Evolutionary conservation across 2,113 vertebrate species (phyloP).

Genomic region (Oenanthe oenanthe): DNA sequence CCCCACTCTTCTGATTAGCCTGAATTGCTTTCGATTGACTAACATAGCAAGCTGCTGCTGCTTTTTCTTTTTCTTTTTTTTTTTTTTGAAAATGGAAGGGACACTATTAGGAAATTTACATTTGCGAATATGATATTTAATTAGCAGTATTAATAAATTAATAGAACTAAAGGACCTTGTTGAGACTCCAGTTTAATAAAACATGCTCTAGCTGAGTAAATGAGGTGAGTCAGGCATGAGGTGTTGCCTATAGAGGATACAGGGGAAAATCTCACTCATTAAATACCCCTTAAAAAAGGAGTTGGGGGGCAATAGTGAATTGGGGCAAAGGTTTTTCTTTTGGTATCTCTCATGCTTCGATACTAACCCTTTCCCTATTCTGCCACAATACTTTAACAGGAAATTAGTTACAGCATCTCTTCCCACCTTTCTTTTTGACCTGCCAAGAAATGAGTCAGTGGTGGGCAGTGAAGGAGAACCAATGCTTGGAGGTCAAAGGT

Average conservation of each 20-base stretch:
- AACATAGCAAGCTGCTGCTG: conserved; percentile 62
- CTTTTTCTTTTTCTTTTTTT: conserved; percentile 58
- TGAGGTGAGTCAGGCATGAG: conserved; percentile 39
- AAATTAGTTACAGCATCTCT: not conserved
- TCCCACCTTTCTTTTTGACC: not conserved
- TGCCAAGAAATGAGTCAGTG: not conserved
- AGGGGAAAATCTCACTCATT: not conserved
- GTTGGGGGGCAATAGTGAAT: not conserved
- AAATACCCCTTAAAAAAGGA: not conserved
- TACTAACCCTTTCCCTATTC: not conserved
- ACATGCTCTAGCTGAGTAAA: conserved; percentile 68
- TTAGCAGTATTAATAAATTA: conserved; percentile 85
- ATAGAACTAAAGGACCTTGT: conserved; percentile 80
- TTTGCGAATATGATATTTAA: conserved; percentile 84
- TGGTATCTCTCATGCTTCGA: not conserved
- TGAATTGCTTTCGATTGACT: conserved; percentile 73
- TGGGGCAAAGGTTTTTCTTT: not conserved
- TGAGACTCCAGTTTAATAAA: conserved; percentile 80
- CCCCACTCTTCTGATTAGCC: conserved; percentile 5
- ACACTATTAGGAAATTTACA: conserved; percentile 85
- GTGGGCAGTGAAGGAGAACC: not conserved
- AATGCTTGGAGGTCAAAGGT: not conserved
- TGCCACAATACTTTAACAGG: not conserved
- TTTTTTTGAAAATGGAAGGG: conserved; percentile 76
- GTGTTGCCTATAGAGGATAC: conserved; percentile 9